Evolutionary conservation across 2,888 invertebrate species (phyloP).

Genomic region (Harmothoe impar): DNA sequence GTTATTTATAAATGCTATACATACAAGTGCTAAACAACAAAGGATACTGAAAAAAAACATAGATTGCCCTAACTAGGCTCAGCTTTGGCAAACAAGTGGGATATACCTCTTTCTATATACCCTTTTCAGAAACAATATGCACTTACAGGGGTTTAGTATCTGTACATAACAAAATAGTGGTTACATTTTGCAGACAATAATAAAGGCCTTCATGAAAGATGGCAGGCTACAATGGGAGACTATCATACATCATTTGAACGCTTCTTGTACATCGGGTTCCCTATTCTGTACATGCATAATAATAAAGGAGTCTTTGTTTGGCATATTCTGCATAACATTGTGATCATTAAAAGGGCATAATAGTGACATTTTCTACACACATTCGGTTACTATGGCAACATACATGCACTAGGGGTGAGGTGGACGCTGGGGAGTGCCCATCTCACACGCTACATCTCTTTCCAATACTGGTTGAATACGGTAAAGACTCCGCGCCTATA

Average conservation of each 20-base stretch:
- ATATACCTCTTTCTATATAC: not conserved
- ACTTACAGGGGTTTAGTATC: constrained; percentile 11
- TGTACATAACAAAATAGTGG: constrained; percentile 50
- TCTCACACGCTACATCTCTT: constrained; percentile 49
- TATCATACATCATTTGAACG: constrained; percentile 48
- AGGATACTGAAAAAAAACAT: not conserved
- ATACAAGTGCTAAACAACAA: not conserved
- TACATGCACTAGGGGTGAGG: constrained; percentile 34
- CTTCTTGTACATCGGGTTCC: constrained; percentile 1
- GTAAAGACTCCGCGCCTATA: constrained; percentile 51
- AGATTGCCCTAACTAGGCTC: not conserved
- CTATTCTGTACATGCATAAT: constrained; percentile 56
- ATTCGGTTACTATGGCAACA: constrained; percentile 47
- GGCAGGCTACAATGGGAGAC: not conserved
- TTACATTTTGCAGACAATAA: constrained; percentile 37
- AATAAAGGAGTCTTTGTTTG: constrained; percentile 34
- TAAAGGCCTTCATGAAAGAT: not conserved
- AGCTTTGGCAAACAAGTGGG: not conserved
- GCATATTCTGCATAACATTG: constrained; percentile 54
- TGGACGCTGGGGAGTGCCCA: not conserved
- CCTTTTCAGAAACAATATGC: constrained; percentile 39
- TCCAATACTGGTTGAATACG: constrained; percentile 53
- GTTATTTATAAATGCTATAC: not conserved
- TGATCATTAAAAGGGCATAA: constrained; percentile 6
- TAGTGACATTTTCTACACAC: constrained; percentile 28